Conservation (phyloP, 2,888 invertebrate genomes). For the Caenorhabditis drosophilae region DNA sequence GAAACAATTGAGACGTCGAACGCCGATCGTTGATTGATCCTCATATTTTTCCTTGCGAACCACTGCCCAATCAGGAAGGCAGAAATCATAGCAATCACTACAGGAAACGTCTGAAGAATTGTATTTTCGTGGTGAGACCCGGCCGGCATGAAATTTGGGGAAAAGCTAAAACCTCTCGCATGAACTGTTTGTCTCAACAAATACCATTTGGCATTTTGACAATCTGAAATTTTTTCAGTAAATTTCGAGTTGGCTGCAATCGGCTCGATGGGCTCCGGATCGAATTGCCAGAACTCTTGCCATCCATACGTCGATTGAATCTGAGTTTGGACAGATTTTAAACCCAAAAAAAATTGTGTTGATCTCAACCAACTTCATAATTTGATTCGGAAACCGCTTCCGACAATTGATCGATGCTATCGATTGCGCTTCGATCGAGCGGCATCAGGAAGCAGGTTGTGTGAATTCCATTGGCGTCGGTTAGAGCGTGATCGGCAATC, state of each 20-base stretch:
- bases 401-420: constrained; percentile 55
- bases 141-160: not conserved
- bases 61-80: constrained; percentile 66
- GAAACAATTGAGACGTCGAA: constrained; percentile 66
- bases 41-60: constrained; percentile 55
- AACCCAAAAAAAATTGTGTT: too few relatives aligned
- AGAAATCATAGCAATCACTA: constrained; percentile 67
- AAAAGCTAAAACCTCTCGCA: constrained; percentile 58
- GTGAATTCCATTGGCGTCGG: constrained; percentile 60
- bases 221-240: constrained; percentile 54
- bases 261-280: constrained; percentile 61
- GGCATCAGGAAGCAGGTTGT: constrained; percentile 64
- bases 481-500: constrained; percentile 66
- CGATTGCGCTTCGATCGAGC: constrained; percentile 61
- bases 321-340: constrained; percentile 19
- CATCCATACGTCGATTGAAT: constrained; percentile 66
- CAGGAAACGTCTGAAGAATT: constrained; percentile 58
- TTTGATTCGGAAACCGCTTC: constrained; percentile 58
- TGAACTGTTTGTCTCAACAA: constrained; percentile 63
- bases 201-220: constrained; percentile 64
- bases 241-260: constrained; percentile 36
- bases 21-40: constrained; percentile 60
- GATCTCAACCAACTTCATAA: constrained; percentile 53
- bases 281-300: constrained; percentile 69
- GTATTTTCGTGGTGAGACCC: not conserved